These are phyloP conservation scores for Onchidella celtica DNA, from an alignment of 2,888 invertebrate species.

Conservation along the genomic window DNA sequence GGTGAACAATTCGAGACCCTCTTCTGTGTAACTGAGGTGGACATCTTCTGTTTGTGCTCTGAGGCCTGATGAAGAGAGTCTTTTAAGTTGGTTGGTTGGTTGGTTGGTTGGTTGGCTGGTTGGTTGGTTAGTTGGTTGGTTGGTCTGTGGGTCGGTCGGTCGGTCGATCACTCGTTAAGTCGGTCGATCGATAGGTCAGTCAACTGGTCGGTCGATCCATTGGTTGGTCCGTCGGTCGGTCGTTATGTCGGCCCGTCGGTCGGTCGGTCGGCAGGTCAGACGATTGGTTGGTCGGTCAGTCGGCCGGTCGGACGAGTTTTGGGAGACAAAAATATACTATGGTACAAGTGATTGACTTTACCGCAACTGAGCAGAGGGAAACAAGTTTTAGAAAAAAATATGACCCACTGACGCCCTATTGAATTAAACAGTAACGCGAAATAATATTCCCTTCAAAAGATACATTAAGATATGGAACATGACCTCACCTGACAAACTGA, in stretches of 20 bases:
- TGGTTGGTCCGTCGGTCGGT: not conserved
- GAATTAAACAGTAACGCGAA: no score
- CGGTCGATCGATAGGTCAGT: not conserved
- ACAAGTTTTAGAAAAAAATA: not conserved
- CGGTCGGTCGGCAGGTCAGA: not conserved
- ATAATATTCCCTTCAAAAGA: no score
- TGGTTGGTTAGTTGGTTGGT: no score
- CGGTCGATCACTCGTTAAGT: not conserved
- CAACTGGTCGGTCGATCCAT: not conserved
- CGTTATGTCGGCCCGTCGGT: not conserved
- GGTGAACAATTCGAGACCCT: constrained; percentile 47
- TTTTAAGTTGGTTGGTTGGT: no score
- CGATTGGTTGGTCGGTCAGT: not conserved
- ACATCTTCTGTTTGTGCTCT: not conserved
- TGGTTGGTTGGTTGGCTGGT: not conserved
- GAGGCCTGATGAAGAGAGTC: not conserved
- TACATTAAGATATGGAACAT: no score
- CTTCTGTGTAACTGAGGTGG: constrained; percentile 59
- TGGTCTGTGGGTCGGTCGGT: not conserved
- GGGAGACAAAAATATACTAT: not conserved
- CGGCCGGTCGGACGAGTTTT: not conserved
- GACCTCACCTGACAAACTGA: no score
- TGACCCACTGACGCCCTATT: not conserved
- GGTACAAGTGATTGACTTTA: no score
- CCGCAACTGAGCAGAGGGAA: no score